These are phyloP conservation scores for Phortica variegata DNA, from an alignment of 1,140 invertebrate species.

Conservation along the genomic window DNA sequence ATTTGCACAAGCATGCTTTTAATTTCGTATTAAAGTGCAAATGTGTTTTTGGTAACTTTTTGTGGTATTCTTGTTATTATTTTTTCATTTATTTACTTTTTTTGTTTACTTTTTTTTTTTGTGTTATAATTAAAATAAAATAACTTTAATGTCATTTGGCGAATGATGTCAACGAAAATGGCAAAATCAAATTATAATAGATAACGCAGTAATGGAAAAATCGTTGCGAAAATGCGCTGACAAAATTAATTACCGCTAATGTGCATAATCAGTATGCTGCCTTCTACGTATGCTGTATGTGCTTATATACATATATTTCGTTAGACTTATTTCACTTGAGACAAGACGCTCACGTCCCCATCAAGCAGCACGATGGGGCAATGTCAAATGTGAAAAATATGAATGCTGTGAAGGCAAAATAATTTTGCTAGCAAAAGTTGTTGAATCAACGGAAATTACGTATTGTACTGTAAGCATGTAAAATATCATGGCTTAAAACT, in stretches of 20 bases:
- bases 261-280: slow-evolving; percentile 19
- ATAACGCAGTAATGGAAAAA: no score
- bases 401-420: no score
- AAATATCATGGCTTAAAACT: no score
- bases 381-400: no score
- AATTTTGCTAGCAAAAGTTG: slow-evolving; percentile 14
- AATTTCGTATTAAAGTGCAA: neutral
- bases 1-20: slow-evolving; percentile 4
- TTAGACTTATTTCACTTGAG: slow-evolving; percentile 6
- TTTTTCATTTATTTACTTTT: slow-evolving; percentile 31
- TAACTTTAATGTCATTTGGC: no score
- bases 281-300: slow-evolving; percentile 1
- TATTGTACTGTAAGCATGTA: no score
- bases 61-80: slow-evolving; percentile 38
- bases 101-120: slow-evolving; percentile 1
- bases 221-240: no score
- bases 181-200: slow-evolving; percentile 8
- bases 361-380: no score
- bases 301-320: neutral
- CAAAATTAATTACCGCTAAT: slow-evolving; percentile 36
- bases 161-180: no score
- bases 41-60: slow-evolving; percentile 17
- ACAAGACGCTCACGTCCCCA: no score
- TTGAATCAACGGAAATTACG: slow-evolving; percentile 12
- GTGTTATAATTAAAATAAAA: slow-evolving; percentile 10